These are phyloP conservation scores for Cuculus canorus DNA, from an alignment of 2,797 vertebrate species.

Conservation along the genomic window DNA sequence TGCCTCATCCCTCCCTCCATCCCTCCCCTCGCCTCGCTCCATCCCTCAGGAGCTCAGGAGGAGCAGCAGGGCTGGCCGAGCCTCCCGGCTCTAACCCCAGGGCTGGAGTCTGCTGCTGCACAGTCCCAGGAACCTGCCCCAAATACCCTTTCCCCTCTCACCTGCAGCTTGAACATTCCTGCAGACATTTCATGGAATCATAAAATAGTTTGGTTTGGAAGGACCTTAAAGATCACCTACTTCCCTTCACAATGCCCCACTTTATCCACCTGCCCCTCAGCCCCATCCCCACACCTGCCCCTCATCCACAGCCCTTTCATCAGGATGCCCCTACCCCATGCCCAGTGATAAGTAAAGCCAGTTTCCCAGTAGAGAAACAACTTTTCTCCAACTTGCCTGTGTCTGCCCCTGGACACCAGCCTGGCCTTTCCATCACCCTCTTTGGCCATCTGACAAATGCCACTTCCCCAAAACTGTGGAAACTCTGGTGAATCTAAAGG, in stretches of 20 bases:
- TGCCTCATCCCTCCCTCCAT: neutral
- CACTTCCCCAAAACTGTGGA: conserved; percentile 55
- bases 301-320: neutral
- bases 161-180: neutral
- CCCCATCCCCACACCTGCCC: no score
- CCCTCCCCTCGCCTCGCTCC: neutral
- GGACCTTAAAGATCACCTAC: no score
- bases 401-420: neutral
- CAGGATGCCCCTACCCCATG: neutral
- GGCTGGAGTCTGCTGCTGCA: neutral
- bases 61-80: neutral
- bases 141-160: neutral
- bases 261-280: neutral
- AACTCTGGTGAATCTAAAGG: conserved; percentile 44
- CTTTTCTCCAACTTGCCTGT: neutral
- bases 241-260: neutral
- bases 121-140: no score
- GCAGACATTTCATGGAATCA: no score
- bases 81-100: neutral
- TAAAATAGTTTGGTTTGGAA: no score
- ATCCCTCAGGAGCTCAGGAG: neutral
- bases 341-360: neutral
- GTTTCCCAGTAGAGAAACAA: neutral
- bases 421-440: neutral
- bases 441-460: conserved; percentile 7